phyloP scores from a whole-genome alignment of 2,113 vertebrate genomes.

The Erythrolamprus reginae region DNA sequence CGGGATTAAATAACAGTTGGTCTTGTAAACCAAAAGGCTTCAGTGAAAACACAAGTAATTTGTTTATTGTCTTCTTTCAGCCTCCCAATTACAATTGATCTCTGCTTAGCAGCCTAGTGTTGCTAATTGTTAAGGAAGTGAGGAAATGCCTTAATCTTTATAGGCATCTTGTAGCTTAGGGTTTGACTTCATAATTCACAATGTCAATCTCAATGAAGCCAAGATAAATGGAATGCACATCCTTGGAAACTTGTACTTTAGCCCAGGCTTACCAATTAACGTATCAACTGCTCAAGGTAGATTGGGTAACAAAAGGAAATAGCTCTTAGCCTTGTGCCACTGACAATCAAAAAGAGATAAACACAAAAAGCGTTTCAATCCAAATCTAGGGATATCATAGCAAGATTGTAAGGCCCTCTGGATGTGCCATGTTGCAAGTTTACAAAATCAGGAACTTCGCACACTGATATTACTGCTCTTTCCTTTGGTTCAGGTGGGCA shows the following conservation, averaged over 20 bases:
- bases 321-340: conserved; percentile 68
- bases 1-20: conserved; percentile 69
- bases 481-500: background rate
- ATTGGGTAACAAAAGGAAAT: conserved; percentile 56
- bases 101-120: conserved; percentile 51
- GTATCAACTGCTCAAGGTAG: conserved; percentile 57
- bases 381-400: background rate
- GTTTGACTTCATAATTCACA: conserved; percentile 61
- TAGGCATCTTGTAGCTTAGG: conserved; percentile 60
- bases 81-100: conserved; percentile 68
- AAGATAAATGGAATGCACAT: conserved; percentile 57
- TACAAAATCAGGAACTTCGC: background rate
- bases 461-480: background rate
- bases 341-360: conserved; percentile 64
- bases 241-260: conserved; percentile 38
- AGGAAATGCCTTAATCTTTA: conserved; percentile 65
- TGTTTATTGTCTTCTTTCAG: conserved; percentile 74
- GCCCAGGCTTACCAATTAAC: conserved; percentile 49
- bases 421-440: too few species aligned
- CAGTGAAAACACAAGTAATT: conserved; percentile 72
- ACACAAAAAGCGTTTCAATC: conserved; percentile 47
- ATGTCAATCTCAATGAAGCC: conserved; percentile 52
- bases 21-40: conserved; percentile 65
- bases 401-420: background rate
- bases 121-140: conserved; percentile 66